phyloP scores from a whole-genome alignment of 2,888 invertebrate genomes.

The Himalopsyche kuldschensis region DNA sequence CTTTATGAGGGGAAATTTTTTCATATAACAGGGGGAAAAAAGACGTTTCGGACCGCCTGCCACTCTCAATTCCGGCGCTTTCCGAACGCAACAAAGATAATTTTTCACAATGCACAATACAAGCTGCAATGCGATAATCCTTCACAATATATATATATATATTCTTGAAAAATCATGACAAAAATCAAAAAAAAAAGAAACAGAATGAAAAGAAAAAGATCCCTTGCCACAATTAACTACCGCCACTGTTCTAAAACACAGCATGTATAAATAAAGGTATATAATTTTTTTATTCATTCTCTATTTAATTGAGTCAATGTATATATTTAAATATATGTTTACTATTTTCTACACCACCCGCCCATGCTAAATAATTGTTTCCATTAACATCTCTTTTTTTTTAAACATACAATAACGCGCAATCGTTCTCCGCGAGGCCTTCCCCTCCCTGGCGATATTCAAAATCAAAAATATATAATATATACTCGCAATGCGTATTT shows the following conservation, averaged over 20 bases:
- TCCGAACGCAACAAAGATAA: neutral
- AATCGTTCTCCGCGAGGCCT: neutral
- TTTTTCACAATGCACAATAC: neutral
- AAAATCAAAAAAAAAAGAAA: neutral
- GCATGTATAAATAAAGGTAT: constrained; percentile 18
- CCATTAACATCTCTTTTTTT: constrained; percentile 1
- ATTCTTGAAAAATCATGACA: neutral
- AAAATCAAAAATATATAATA: constrained; percentile 8
- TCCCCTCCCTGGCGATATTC: constrained; percentile 15
- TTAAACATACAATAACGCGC: constrained; percentile 9
- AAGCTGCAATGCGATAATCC: neutral
- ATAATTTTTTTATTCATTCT: constrained; percentile 19
- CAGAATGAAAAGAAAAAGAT: constrained; percentile 13
- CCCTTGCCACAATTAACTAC: constrained; percentile 33
- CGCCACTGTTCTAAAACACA: constrained; percentile 11
- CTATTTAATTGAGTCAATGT: constrained; percentile 6
- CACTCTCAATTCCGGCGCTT: neutral
- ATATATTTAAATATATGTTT: constrained; percentile 29
- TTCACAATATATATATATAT: neutral
- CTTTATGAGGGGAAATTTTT: constrained; percentile 1
- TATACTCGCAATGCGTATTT: neutral
- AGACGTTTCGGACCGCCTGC: neutral
- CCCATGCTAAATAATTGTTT: constrained; percentile 18
- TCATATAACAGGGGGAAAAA: constrained; percentile 5
- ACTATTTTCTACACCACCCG: constrained; percentile 33